A percentile compares a stretch with the other conserved stretches of the same genome.
phyloP scores from a whole-genome alignment of 1,140 invertebrate species.

The Gryllus bimaculatus region DNA sequence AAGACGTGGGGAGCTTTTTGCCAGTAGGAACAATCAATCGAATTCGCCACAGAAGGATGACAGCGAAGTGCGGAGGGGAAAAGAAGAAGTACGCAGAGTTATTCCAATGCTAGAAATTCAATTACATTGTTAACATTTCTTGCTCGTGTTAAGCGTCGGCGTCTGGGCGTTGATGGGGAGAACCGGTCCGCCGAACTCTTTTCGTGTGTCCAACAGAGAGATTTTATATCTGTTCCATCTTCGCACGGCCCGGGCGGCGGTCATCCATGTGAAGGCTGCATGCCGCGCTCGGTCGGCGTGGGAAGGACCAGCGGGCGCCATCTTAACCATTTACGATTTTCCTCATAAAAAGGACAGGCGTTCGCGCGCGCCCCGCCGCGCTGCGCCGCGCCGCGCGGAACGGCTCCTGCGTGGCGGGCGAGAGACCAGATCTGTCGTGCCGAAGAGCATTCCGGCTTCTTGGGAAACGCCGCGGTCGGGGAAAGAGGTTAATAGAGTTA shows the following conservation, averaged over 20 bases:
- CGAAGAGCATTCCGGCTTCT: no score
- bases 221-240: background rate
- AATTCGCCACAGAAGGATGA: no score
- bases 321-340: no score
- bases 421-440: no score
- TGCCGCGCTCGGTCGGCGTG: background rate
- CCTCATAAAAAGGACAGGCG: no score
- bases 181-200: background rate
- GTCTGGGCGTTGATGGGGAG: background rate
- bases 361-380: no score
- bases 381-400: no score
- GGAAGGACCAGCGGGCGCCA: background rate
- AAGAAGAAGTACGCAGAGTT: background rate
- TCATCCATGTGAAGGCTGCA: background rate
- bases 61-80: no score
- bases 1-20: no score
- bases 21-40: no score
- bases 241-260: background rate
- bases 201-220: background rate
- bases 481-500: background rate
- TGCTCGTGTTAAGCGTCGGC: background rate
- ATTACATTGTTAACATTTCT: constrained; percentile 2
- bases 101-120: background rate
- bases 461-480: no score
- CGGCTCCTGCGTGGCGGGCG: no score